Evolutionary conservation across 1,140 invertebrate genomes (phyloP).

Genomic region (Aphelenchoides fujianensis): DNA sequence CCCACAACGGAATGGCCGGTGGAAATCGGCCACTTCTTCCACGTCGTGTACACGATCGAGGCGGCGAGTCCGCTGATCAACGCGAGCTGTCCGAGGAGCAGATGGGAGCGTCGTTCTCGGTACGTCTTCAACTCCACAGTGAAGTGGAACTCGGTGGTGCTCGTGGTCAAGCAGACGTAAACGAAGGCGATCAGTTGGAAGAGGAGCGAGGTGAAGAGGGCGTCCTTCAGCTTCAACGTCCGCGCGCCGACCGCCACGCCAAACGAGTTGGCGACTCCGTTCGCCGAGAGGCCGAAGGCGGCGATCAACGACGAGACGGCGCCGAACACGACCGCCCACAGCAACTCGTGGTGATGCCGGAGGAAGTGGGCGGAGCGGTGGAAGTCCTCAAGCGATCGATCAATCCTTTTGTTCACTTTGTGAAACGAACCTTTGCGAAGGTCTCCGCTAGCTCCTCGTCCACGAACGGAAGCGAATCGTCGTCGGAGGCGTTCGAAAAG

Average conservation of each 20-base stretch:
- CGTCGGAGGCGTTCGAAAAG: neutral
- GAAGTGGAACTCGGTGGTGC: neutral
- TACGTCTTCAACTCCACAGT: neutral
- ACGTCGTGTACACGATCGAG: neutral
- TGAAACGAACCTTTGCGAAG: neutral
- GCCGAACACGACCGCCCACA: conserved; percentile 69
- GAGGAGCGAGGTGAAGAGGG: neutral
- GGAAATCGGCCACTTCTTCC: neutral
- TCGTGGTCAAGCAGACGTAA: neutral
- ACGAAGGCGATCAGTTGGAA: conserved; percentile 7
- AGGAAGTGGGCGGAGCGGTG: neutral
- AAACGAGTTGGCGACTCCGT: conserved; percentile 68
- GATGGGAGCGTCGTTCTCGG: neutral
- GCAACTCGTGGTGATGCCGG: conserved; percentile 6
- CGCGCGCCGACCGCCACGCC: neutral
- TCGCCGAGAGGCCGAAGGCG: conserved; percentile 92
- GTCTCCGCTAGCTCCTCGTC: neutral
- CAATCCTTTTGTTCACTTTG: neutral
- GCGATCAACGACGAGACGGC: conserved; percentile 86
- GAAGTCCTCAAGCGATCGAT: neutral
- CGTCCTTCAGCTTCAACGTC: neutral
- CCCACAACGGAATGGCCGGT: conserved; percentile 5
- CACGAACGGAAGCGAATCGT: neutral
- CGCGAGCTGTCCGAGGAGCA: conserved; percentile 3
- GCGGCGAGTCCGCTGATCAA: neutral